Base-by-base conservation (phyloP, 2,113 vertebrate genomes). In the Corythoichthys intestinalis region DNA sequence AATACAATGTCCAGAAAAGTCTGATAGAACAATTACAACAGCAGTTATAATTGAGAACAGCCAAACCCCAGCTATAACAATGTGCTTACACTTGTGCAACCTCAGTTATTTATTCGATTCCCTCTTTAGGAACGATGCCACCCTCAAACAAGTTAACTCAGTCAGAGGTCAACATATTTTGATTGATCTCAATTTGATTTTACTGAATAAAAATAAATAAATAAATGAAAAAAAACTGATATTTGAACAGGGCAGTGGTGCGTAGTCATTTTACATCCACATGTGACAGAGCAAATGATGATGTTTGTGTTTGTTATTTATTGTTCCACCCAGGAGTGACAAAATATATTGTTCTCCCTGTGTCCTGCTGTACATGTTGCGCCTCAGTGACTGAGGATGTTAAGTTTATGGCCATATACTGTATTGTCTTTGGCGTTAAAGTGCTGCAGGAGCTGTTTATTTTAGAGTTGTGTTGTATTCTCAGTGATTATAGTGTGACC, bases 401-500 rank as follows among this genome's bases (percentile, higher is more conserved):
- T 67, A 38, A 49, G 54, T 62, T 34, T 44, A 70, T 63, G 48
- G 17, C 71, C 76, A 69, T 71, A 69, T 74, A 75, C 67, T 71
- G 67, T 74, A 75, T 74, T 70, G 60, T 56, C 20, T 4, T 47
- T 1, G 5, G 69, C 64, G 72, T 79, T 74, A 70, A 74, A 85
- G 77, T 58, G 48, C 70, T 65, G 28, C 49, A 65, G 81, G 64
- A 76, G 76, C 70, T 81, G 78, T 80, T 80, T 75, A 73, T 83
- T 82, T 85, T 71, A 78, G 73, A 73, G 75, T 70, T 47, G 7
- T 72, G 70, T 81, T 68, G 38, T 72, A 77, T 78, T 77, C 74
- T 56, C 66, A 71, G 70, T 68, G 74, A 82, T 86, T 86, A 79
- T 67, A 70, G 66, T 35, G 73, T 73, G 80, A 82, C 82, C 80